Evolutionary conservation across 2,797 vertebrate species (phyloP).

Genomic region (Sebastolobus alascanus): DNA sequence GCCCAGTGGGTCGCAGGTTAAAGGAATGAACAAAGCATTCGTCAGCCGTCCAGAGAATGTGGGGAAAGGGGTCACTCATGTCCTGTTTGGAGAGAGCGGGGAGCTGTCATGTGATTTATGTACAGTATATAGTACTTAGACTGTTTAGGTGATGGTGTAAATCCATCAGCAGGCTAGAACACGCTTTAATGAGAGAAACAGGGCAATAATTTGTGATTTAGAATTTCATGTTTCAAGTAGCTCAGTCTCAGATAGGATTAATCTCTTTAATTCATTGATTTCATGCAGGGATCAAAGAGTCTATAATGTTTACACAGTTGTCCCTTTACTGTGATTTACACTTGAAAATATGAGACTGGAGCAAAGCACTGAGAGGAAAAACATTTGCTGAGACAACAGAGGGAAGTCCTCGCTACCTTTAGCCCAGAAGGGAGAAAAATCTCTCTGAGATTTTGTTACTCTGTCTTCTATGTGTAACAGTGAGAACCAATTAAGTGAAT

Average conservation of each 20-base stretch:
- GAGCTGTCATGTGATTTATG: slow-evolving; percentile 61
- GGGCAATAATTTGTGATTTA: background rate
- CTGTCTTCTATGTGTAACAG: slow-evolving; percentile 53
- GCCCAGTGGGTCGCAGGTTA: slow-evolving; percentile 49
- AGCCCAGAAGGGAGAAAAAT: slow-evolving; percentile 48
- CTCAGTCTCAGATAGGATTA: slow-evolving; percentile 31
- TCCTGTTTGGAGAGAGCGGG: slow-evolving; percentile 41
- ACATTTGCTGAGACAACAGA: slow-evolving; percentile 47
- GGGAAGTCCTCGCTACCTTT: slow-evolving; percentile 55
- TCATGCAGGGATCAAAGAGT: slow-evolving; percentile 32
- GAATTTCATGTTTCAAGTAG: slow-evolving; percentile 12
- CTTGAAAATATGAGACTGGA: slow-evolving; percentile 5
- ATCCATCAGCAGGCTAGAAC: slow-evolving; percentile 14
- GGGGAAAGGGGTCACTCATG: slow-evolving; percentile 39
- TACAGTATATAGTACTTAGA: background rate
- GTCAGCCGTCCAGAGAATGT: slow-evolving; percentile 48
- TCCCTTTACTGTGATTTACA: background rate
- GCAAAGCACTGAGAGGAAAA: background rate
- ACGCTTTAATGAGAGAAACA: background rate
- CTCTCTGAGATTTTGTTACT: slow-evolving; percentile 37
- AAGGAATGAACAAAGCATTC: slow-evolving; percentile 62
- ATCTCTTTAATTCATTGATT: slow-evolving; percentile 11
- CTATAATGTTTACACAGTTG: background rate
- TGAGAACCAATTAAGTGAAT: slow-evolving; percentile 82
- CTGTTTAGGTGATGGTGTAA: slow-evolving; percentile 21